A percentile compares a stretch with the other conserved stretches of the same genome.
Evolutionary conservation across 2,113 vertebrate genomes (phyloP).

Genomic region (Furnarius figulus): DNA sequence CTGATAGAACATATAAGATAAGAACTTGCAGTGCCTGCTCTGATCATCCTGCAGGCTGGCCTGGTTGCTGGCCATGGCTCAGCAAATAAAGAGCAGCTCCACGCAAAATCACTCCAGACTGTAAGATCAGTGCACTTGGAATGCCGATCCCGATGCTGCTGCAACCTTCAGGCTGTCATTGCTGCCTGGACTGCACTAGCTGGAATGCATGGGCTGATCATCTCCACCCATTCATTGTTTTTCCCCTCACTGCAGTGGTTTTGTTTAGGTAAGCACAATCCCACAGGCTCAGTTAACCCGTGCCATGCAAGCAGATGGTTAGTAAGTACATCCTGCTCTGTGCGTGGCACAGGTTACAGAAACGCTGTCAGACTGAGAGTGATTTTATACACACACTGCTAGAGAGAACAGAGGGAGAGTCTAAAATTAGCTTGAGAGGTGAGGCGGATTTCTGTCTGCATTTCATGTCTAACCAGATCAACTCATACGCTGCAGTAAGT

Average conservation of each 20-base stretch:
- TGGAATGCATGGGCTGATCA: conserved; percentile 62
- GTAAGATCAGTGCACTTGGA: conserved; percentile 45
- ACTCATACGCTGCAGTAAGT: conserved; percentile 39
- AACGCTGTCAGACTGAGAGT: conserved; percentile 37
- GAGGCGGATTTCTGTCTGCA: conserved; percentile 60
- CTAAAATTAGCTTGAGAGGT: conserved; percentile 67
- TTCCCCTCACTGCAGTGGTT: conserved; percentile 69
- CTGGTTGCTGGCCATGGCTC: conserved; percentile 70
- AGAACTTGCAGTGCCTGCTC: conserved; percentile 75
- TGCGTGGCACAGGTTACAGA: conserved; percentile 34
- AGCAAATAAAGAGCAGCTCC: conserved; percentile 41
- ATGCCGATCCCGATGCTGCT: conserved; percentile 64
- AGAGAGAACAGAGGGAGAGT: conserved; percentile 49
- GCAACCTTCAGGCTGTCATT: conserved; percentile 69
- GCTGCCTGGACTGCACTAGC: conserved; percentile 59
- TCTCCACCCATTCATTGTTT: conserved; percentile 74
- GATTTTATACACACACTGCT: conserved; percentile 42
- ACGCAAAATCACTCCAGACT: conserved; percentile 36
- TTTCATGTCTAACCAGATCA: conserved; percentile 25
- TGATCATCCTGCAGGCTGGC: conserved; percentile 70
- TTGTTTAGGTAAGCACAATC: conserved; percentile 74
- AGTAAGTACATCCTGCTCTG: background rate
- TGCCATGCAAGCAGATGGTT: conserved; percentile 61
- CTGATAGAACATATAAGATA: conserved; percentile 87
- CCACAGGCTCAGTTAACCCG: conserved; percentile 67